Conservation (phyloP, 2,888 invertebrate genomes). For the Crematogaster levior region DNA sequence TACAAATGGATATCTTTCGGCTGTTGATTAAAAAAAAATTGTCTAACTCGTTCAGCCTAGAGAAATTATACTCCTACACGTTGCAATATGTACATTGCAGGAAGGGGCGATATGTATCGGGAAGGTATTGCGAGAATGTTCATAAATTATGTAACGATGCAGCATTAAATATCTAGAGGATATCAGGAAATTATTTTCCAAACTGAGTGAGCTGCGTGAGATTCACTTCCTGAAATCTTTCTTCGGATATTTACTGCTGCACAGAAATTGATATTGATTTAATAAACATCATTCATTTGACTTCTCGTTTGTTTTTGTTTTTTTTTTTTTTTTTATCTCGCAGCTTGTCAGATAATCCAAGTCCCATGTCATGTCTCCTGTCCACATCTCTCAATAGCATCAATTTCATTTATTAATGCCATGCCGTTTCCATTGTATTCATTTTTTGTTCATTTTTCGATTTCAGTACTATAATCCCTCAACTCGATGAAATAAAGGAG, state of each 20-base stretch:
- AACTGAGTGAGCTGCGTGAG: too few relatives aligned
- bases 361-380: too few relatives aligned
- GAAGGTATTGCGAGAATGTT: neutral
- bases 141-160: conserved; percentile 3
- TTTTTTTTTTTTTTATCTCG: neutral
- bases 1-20: conserved; percentile 12
- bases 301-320: neutral
- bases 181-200: conserved; percentile 2
- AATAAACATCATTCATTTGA: conserved; percentile 27
- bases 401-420: neutral
- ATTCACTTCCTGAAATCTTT: neutral
- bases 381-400: too few relatives aligned
- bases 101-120: neutral
- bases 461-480: neutral
- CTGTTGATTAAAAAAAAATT: conserved; percentile 15
- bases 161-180: conserved; percentile 15
- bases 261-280: conserved; percentile 13
- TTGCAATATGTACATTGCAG: neutral
- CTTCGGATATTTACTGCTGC: conserved; percentile 5
- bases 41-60: conserved; percentile 11
- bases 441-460: neutral
- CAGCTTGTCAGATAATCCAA: neutral
- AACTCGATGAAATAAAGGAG: neutral
- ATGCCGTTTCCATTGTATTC: neutral
- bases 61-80: neutral